Base-by-base conservation (phyloP, 2,113 vertebrate species). In the Psammodynastes pulverulentus region DNA sequence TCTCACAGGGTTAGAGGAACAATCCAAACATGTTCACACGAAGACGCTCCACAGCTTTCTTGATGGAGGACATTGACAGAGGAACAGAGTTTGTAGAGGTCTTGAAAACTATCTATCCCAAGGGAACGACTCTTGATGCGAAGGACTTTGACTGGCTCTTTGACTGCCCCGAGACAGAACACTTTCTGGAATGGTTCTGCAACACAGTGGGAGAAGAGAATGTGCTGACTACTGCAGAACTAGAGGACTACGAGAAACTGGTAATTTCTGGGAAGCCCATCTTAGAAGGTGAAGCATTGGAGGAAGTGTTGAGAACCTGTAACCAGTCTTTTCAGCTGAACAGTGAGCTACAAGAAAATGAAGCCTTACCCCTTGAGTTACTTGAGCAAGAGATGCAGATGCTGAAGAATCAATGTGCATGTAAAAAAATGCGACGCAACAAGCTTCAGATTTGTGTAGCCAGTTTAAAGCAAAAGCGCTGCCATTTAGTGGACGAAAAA, bases 61-160 rank as follows among this genome's bases (percentile, higher is more conserved):
- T 67, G 43, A 9, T 5, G 39, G 46, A 84, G 17, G 87, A 21
- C 12, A 29, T 3, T 54, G 84, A 23, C 9, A 89, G 89, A 86
- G 93, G 84, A 56, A 53, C 6, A 0, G 52, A 91, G 8, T 95
- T 96, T 1, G 4, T 94, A 90, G 90, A 48, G 1, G 95, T 2
- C 0, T 91, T 96, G 89, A 94, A 72, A 49, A 52, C 48, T 58
- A 2, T 95, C 53, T 95, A 93, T 34, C 94, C 93, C 2, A 46
- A 87, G 0, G 87, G 92, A 92, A 92, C 89, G 0, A 51, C 39
- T 9, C 45, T 96, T 54, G 87, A 91, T 52, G 67, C 89, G 34
- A 86, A 94, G 67, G 96, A 95, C 91, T 97, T 96, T 13, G 93
- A 94, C 72, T 92, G 94, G 92, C 93, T 97, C 84, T 95, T 95